Conservation (phyloP, 2,888 invertebrate genomes). For the Ichneumoninae sp. region DNA sequence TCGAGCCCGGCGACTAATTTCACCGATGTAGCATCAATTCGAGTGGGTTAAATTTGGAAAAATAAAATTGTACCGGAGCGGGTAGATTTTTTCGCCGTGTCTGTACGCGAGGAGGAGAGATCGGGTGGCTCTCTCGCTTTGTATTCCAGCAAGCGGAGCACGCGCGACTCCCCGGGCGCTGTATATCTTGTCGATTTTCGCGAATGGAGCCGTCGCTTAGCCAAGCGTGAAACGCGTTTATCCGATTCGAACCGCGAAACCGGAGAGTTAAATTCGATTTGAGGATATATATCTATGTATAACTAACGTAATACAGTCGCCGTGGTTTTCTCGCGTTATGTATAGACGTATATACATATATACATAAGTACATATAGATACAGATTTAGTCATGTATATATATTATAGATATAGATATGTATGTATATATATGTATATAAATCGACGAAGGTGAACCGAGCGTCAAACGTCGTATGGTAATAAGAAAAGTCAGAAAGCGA, state of each 20-base stretch:
- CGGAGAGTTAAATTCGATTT: constrained; percentile 54
- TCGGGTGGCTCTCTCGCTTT: constrained; percentile 64
- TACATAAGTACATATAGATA: neutral
- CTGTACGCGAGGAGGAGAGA: constrained; percentile 67
- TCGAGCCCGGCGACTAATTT: neutral
- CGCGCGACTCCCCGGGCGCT: constrained; percentile 66
- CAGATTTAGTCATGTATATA: neutral
- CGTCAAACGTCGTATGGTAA: constrained; percentile 6
- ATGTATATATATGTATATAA: neutral
- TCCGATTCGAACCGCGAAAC: constrained; percentile 74
- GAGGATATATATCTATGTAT: constrained; percentile 41
- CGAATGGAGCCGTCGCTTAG: constrained; percentile 83
- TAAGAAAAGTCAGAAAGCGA: neutral
- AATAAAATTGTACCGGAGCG: neutral
- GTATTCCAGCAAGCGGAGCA: constrained; percentile 75
- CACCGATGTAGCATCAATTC: neutral
- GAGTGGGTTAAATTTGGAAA: neutral
- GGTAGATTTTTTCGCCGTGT: constrained; percentile 70
- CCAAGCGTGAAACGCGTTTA: constrained; percentile 83
- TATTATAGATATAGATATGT: neutral
- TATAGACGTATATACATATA: neutral
- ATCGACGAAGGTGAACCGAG: constrained; percentile 1
- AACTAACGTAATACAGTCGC: constrained; percentile 37
- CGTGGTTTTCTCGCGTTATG: neutral
- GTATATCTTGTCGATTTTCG: constrained; percentile 81